Percentiles rank a stretch among this genome's conserved stretches.
phyloP scores from a whole-genome alignment of 2,888 invertebrate genomes.

The Eupithecia centaureata region DNA sequence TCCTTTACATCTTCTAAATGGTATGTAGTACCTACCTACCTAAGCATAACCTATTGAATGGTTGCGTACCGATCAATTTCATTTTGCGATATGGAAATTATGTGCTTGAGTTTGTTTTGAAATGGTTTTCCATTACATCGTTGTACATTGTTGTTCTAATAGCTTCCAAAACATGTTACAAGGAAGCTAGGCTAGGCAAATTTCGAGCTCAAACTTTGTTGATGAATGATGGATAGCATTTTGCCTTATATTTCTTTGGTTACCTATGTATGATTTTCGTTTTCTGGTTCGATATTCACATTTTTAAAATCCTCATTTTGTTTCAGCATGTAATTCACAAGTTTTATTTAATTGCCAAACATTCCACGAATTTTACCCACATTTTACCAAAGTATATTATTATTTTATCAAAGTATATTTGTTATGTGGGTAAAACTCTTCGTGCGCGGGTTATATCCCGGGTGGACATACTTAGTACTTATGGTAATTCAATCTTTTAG shows the following conservation, averaged over 20 bases:
- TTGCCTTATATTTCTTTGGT: background rate
- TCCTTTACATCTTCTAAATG: background rate
- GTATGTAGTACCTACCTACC: background rate
- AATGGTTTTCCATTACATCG: conserved; percentile 17
- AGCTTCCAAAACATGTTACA: conserved; percentile 24
- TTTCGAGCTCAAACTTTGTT: background rate
- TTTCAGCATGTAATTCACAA: background rate
- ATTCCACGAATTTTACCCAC: background rate
- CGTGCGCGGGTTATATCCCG: too few relatives aligned
- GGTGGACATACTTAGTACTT: too few relatives aligned
- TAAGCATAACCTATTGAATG: background rate
- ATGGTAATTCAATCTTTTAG: background rate
- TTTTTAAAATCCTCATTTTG: background rate
- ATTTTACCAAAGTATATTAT: background rate
- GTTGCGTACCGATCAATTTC: background rate
- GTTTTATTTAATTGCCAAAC: background rate
- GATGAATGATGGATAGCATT: background rate
- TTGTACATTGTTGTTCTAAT: conserved; percentile 18
- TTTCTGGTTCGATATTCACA: background rate
- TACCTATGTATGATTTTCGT: background rate
- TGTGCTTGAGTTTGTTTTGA: conserved; percentile 16
- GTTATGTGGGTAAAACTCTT: too few relatives aligned
- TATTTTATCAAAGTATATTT: too few relatives aligned
- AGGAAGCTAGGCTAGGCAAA: conserved; percentile 10
- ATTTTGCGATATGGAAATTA: background rate